Percentiles rank a stretch among this genome's conserved stretches.
phyloP scores from a whole-genome alignment of 2,888 invertebrate species.

The Mythimna albipuncta region DNA sequence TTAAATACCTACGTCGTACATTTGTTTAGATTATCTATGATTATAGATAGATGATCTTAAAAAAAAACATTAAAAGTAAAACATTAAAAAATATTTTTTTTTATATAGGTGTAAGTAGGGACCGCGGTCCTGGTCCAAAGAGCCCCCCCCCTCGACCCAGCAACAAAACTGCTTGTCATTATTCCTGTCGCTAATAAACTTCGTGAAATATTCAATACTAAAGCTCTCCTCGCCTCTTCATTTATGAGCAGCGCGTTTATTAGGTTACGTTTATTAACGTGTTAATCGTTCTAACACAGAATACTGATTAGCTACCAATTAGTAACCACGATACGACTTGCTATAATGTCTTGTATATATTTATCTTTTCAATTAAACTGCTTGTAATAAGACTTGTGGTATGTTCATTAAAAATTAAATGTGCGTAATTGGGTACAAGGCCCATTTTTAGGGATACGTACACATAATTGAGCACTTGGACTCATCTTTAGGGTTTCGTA shows the following conservation, averaged over 20 bases:
- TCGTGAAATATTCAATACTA: constrained; percentile 30
- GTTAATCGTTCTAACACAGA: constrained; percentile 59
- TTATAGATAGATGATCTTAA: too few species aligned
- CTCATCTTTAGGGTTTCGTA: too few species aligned
- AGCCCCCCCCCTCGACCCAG: too few species aligned
- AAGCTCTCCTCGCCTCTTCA: constrained; percentile 30
- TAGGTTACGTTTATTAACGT: constrained; percentile 55
- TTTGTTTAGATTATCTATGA: too few species aligned
- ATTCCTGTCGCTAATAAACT: constrained; percentile 1
- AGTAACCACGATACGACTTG: constrained; percentile 52
- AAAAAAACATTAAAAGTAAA: too few species aligned
- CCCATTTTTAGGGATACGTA: too few species aligned
- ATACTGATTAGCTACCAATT: constrained; percentile 59
- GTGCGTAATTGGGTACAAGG: neutral
- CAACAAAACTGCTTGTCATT: neutral
- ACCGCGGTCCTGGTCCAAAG: too few species aligned
- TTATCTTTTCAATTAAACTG: constrained; percentile 35
- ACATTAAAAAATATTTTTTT: too few species aligned
- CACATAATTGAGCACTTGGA: neutral
- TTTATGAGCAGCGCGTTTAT: constrained; percentile 51
- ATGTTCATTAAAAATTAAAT: constrained; percentile 6
- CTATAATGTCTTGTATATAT: constrained; percentile 44
- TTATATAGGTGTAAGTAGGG: too few species aligned
- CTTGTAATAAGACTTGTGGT: constrained; percentile 36
- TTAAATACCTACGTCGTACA: too few species aligned